Conservation (phyloP, 2,888 invertebrate genomes). For the Cyclophora punctaria region DNA sequence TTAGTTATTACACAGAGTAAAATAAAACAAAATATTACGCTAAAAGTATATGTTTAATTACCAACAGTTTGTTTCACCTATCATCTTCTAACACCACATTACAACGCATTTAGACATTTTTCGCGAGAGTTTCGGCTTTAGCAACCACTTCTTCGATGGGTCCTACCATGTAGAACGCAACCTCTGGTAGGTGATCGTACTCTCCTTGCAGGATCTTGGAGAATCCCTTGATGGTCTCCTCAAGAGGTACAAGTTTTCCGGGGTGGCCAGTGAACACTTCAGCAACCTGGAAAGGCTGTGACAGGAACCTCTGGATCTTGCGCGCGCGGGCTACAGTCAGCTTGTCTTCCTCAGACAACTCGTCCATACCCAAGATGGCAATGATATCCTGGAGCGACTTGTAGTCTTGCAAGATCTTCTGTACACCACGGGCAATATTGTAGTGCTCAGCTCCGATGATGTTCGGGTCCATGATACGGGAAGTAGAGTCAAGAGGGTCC, state of each 20-base stretch:
- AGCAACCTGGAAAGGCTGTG: conserved; percentile 94
- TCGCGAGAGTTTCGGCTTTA: conserved; percentile 87
- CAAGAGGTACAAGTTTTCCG: conserved; percentile 91
- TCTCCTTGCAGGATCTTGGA: conserved; percentile 88
- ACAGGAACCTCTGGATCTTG: conserved; percentile 95
- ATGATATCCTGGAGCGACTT: conserved; percentile 89
- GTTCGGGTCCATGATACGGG: conserved; percentile 95
- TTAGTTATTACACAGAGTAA: not conserved
- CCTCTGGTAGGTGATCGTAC: conserved; percentile 92
- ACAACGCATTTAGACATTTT: conserved; percentile 70
- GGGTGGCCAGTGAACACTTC: conserved; percentile 95
- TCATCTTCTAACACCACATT: conserved; percentile 29
- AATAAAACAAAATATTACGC: conserved; percentile 21
- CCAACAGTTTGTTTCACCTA: conserved; percentile 28
- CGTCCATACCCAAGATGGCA: conserved; percentile 90
- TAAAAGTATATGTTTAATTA: conserved; percentile 36
- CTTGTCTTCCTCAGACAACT: conserved; percentile 96
- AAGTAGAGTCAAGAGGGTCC: conserved; percentile 95
- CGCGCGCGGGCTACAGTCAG: conserved; percentile 94
- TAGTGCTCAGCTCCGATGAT: conserved; percentile 94
- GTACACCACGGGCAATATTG: conserved; percentile 91
- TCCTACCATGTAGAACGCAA: conserved; percentile 98
- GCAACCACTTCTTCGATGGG: conserved; percentile 90
- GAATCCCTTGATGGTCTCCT: conserved; percentile 93
- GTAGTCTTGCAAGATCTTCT: conserved; percentile 92